These are phyloP conservation scores for Willowsia nigromaculata DNA, from an alignment of 2,888 invertebrate genomes.

Conservation along the genomic window DNA sequence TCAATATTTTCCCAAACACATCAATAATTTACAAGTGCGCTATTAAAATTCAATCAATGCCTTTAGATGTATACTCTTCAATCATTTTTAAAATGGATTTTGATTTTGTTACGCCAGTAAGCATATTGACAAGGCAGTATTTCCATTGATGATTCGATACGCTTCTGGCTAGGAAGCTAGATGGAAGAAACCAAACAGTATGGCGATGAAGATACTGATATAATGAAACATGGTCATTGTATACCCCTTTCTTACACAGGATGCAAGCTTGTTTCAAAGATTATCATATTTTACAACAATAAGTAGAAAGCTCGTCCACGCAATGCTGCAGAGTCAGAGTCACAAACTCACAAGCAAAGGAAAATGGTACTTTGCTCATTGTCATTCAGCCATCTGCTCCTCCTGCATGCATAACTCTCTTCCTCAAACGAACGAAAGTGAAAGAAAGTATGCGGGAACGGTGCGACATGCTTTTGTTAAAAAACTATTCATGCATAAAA, in stretches of 20 bases:
- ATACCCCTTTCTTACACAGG: constrained; percentile 7
- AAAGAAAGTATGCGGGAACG: background rate
- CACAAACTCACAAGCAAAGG: too few relatives aligned
- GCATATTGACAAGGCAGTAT: constrained; percentile 5
- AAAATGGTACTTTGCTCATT: constrained; percentile 32
- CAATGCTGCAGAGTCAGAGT: background rate
- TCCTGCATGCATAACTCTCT: background rate
- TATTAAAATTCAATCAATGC: constrained; percentile 57
- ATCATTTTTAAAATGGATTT: constrained; percentile 40
- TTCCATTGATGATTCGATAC: constrained; percentile 40
- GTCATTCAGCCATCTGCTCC: constrained; percentile 51
- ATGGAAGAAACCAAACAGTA: background rate
- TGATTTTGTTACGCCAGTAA: background rate
- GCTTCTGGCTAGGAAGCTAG: constrained; percentile 25
- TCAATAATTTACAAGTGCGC: constrained; percentile 9
- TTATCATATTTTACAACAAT: background rate
- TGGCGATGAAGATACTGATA: background rate
- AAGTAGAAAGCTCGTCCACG: background rate
- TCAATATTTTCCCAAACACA: background rate
- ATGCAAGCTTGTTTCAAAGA: background rate
- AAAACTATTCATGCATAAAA: constrained; percentile 46
- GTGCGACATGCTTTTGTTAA: constrained; percentile 23
- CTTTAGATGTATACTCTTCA: constrained; percentile 14
- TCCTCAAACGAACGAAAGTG: background rate
- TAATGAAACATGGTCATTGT: background rate